Conservation (phyloP, 2,113 vertebrate genomes). For the Monopterus albus region DNA sequence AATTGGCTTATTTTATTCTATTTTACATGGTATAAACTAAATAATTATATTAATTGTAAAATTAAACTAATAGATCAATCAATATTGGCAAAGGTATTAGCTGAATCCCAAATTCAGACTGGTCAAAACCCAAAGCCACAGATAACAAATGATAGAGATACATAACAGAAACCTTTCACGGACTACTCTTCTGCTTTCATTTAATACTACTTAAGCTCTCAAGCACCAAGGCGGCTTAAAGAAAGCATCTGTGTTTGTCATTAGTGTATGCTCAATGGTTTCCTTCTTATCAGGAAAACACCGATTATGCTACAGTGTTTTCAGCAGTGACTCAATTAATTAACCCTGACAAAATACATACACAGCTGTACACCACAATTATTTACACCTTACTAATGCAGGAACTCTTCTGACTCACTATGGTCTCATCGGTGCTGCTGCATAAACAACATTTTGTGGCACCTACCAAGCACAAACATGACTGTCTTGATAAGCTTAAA, state of each 20-base stretch:
- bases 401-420: constrained; percentile 6
- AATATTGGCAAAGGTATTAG: too few relatives aligned
- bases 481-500: constrained; percentile 99
- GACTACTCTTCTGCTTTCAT: background rate
- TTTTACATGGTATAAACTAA: too few relatives aligned
- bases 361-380: background rate
- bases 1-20: too few relatives aligned
- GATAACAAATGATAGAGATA: background rate
- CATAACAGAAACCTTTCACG: background rate
- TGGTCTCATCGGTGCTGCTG: background rate
- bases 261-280: constrained; percentile 6
- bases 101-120: background rate
- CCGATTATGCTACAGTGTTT: background rate
- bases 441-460: background rate
- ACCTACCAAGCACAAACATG: constrained; percentile 95
- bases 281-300: constrained; percentile 6
- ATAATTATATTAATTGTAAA: too few relatives aligned
- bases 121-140: background rate
- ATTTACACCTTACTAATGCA: background rate
- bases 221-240: background rate
- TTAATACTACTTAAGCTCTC: background rate
- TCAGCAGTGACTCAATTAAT: constrained; percentile 26
- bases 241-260: background rate
- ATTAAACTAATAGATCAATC: too few relatives aligned
- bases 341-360: background rate